phyloP scores from a whole-genome alignment of 2,113 vertebrate species.

The Electrona antarctica region DNA sequence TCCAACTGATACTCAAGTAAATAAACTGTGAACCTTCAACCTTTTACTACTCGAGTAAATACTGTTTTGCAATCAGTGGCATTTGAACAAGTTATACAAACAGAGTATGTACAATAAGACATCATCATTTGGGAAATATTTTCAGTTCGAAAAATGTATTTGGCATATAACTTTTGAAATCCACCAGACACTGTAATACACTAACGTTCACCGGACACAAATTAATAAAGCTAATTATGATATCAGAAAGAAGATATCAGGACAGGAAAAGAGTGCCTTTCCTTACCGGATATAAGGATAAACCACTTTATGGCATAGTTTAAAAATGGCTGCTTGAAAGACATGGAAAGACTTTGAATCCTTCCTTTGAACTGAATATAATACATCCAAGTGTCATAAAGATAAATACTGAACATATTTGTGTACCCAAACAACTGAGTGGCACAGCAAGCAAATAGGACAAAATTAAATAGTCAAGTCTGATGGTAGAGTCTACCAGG shows the following conservation, averaged over 20 bases:
- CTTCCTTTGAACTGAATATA: neutral
- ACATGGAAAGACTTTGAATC: neutral
- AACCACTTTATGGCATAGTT: neutral
- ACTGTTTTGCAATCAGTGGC: neutral
- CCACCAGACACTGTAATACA: too few relatives aligned
- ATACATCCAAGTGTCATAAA: too few relatives aligned
- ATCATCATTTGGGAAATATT: too few relatives aligned
- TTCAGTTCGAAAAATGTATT: too few relatives aligned
- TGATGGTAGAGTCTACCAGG: neutral
- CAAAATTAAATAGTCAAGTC: neutral
- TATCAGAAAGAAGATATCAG: too few relatives aligned
- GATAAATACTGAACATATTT: too few relatives aligned
- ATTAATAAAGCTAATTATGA: too few relatives aligned
- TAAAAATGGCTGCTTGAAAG: neutral
- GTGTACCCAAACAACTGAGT: neutral
- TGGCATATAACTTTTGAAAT: too few relatives aligned
- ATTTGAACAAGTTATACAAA: conserved; percentile 10
- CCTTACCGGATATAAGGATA: too few relatives aligned
- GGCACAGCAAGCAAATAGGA: neutral
- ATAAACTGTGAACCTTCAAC: neutral
- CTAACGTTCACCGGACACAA: too few relatives aligned
- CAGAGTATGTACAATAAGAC: too few relatives aligned
- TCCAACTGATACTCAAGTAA: neutral
- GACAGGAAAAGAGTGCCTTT: too few relatives aligned
- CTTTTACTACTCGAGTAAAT: neutral